A percentile compares a stretch with the other conserved stretches of the same genome.
These are phyloP conservation scores for Belgica antarctica DNA, from an alignment of 2,888 invertebrate species.

Conservation along the genomic window DNA sequence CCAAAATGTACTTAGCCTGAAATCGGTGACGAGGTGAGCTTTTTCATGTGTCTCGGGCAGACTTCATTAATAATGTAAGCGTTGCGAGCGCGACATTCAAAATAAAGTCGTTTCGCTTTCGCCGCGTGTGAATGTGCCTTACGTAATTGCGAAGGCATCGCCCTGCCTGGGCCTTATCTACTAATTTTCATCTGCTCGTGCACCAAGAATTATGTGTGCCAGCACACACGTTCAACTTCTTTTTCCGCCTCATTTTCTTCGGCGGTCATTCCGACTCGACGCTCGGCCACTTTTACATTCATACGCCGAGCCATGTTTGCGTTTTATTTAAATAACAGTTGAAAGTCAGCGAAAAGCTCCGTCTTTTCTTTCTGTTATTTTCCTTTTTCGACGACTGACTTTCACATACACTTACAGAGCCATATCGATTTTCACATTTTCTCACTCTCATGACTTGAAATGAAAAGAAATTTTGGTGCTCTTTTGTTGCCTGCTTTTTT, in stretches of 20 bases:
- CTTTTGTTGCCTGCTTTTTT: slow-evolving; percentile 11
- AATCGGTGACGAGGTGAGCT: too few species aligned
- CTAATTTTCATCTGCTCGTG: too few species aligned
- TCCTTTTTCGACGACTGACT: neutral
- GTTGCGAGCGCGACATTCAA: too few species aligned
- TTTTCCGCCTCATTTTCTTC: neutral
- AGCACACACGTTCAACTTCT: neutral
- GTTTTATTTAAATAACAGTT: slow-evolving; percentile 5
- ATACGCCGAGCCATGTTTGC: neutral
- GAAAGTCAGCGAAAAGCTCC: slow-evolving; percentile 22
- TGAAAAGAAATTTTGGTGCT: slow-evolving; percentile 22
- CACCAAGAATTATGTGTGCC: too few species aligned
- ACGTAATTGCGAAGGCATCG: too few species aligned
- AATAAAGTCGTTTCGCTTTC: too few species aligned
- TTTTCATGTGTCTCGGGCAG: too few species aligned
- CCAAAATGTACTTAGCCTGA: neutral
- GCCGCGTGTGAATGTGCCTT: too few species aligned
- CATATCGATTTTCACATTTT: slow-evolving; percentile 42
- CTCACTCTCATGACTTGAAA: slow-evolving; percentile 17
- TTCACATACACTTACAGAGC: slow-evolving; percentile 26
- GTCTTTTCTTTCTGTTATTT: neutral
- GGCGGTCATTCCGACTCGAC: neutral
- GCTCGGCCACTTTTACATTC: neutral
- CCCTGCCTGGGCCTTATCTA: too few species aligned
- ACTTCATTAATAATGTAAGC: too few species aligned